phyloP scores from a whole-genome alignment of 1,140 invertebrate genomes.

The Orchesella cincta region DNA sequence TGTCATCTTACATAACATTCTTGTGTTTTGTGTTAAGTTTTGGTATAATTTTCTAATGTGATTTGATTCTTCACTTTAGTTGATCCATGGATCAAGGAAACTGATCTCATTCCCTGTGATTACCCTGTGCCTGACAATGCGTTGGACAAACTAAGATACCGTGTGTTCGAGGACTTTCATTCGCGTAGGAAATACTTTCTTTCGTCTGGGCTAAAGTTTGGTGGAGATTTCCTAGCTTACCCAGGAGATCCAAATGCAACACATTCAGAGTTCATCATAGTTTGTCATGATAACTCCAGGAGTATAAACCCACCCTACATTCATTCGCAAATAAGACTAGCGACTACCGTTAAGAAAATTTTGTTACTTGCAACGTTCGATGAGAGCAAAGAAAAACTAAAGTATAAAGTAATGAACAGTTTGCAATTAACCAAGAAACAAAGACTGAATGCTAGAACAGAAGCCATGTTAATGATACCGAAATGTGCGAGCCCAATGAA shows the following conservation, averaged over 20 bases:
- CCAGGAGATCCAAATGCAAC: conserved; percentile 65
- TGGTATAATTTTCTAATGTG: too few relatives aligned
- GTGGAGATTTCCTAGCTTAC: conserved; percentile 82
- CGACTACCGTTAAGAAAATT: conserved; percentile 41
- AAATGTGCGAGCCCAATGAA: not conserved
- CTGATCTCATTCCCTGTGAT: conserved; percentile 53
- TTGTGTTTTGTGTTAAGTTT: too few relatives aligned
- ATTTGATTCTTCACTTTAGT: too few relatives aligned
- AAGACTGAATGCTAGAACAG: not conserved
- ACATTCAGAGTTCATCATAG: conserved; percentile 65
- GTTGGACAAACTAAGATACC: conserved; percentile 63
- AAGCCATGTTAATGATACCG: too few relatives aligned
- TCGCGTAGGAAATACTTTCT: conserved; percentile 74
- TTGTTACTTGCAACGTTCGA: conserved; percentile 40
- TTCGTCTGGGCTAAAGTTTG: conserved; percentile 81
- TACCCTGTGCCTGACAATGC: conserved; percentile 61
- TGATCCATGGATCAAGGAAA: conserved; percentile 59
- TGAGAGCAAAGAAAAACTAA: conserved; percentile 9
- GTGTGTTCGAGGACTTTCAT: conserved; percentile 78
- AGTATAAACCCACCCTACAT: conserved; percentile 51
- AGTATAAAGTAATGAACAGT: conserved; percentile 12
- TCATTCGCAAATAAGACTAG: conserved; percentile 35
- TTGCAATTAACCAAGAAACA: not conserved
- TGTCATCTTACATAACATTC: too few relatives aligned
- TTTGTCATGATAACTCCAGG: conserved; percentile 56